These are phyloP conservation scores for Mirounga angustirostris DNA, from an alignment of 2,113 vertebrate species.

Conservation along the genomic window DNA sequence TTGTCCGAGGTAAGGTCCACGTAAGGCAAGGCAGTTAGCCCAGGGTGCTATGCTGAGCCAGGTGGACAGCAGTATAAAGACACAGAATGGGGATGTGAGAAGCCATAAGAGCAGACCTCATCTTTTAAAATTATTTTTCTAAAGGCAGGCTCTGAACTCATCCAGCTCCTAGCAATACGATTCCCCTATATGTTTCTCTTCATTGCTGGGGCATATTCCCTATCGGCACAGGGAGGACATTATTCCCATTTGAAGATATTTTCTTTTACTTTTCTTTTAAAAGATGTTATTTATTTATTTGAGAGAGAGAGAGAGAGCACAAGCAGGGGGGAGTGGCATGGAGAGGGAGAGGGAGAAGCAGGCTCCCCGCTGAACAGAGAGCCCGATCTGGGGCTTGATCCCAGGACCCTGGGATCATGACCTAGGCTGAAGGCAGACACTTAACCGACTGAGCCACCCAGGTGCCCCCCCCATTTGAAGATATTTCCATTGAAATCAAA, in stretches of 20 bases:
- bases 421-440: background rate
- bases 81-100: background rate
- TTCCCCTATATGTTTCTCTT: background rate
- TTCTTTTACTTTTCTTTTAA: background rate
- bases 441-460: background rate
- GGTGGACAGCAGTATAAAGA: background rate
- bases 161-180: background rate
- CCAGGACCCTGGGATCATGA: background rate
- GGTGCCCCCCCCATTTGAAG: background rate
- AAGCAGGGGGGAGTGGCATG: background rate
- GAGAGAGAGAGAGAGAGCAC: background rate
- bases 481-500: background rate
- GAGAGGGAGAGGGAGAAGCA: background rate
- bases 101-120: background rate
- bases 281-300: background rate
- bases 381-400: background rate
- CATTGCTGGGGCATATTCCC: background rate
- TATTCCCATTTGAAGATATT: background rate
- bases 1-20: background rate
- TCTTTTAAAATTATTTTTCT: background rate
- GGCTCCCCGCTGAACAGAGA: background rate
- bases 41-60: background rate
- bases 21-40: background rate
- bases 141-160: background rate
- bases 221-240: background rate